Evolutionary conservation across 2,888 invertebrate species (phyloP), one percentile per base, ranked within the genome.

Genomic region (Biston betularia): DNA sequence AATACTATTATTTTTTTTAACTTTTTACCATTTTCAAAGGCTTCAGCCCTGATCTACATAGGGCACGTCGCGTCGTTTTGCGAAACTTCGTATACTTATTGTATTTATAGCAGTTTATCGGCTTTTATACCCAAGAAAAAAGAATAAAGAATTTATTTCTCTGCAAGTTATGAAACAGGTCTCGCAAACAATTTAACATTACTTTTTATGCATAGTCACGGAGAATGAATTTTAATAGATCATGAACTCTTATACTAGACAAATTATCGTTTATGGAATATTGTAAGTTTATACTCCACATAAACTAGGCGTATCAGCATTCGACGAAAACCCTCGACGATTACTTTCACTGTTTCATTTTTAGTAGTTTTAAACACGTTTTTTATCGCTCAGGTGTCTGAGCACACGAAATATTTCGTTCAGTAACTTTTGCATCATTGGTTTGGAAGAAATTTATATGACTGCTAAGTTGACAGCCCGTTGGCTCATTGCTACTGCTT

Each of bases 121-220:
- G n/a, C 6, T 6, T 10, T 11, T 48, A 24, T 5, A 10, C 24
- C n/a, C 46, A 46, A 45, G 3, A 33, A 11, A 45, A 10, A 33
- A 11, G 6, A 48, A 48, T 53, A 6, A 8, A 14, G 6, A 35
- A 53, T 53, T 15, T 15, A 53, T 53, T 15, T 15, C 15, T 6
- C 38, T 10, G 7, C 14, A 14, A 42, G n/a, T 42, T 54, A 54
- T 42, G 33, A n/a, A 54, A 42, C 46, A 48, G 50, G 14, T 48
- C 24, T 40, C 33, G 38, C 61, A 56, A 56, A 61, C 60, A 52
- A 34, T 57, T 38, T 56, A 57, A 33, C 34, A 61, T 49, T 52
- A 45, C n/a, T 66, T 60, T 66, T 72, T 60, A 64, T 64, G 59
- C 3, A 11, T 1, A 56, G 52, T 56, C 65, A 65, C 65, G 65